A percentile compares a stretch with the other conserved stretches of the same genome.
Evolutionary conservation across 1,140 invertebrate species (phyloP).

Genomic region (Cheumatopsyche charites): DNA sequence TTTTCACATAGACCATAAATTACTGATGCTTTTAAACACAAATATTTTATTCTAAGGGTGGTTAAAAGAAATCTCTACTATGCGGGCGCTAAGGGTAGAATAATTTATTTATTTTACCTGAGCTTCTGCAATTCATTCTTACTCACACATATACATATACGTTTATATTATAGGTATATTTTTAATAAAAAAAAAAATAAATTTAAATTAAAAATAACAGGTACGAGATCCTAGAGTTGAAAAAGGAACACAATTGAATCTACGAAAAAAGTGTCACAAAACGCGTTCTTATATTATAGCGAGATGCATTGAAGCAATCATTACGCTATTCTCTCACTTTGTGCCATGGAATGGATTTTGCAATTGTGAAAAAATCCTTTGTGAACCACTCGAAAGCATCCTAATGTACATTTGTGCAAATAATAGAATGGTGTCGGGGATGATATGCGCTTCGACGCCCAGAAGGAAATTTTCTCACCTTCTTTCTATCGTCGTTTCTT

Average conservation of each 20-base stretch:
- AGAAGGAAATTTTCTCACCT: conserved; percentile 21
- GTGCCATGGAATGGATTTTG: conserved; percentile 8
- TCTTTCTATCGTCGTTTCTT: background rate
- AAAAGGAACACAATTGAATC: no score
- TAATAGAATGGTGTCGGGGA: conserved; percentile 16
- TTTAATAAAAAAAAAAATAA: background rate
- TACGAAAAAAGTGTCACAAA: no score
- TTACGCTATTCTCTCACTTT: conserved; percentile 15
- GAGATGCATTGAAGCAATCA: conserved; percentile 21
- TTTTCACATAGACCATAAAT: conserved; percentile 40
- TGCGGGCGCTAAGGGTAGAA: conserved; percentile 36
- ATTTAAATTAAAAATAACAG: no score
- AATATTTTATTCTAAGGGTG: conserved; percentile 45
- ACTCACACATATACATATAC: background rate
- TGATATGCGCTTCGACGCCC: conserved; percentile 27
- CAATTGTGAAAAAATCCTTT: conserved; percentile 19
- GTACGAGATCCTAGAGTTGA: no score
- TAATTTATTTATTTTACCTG: conserved; percentile 47
- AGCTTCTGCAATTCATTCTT: conserved; percentile 19
- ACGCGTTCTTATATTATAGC: no score
- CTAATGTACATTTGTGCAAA: conserved; percentile 13
- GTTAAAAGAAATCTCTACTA: conserved; percentile 24
- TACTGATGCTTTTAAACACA: conserved; percentile 22
- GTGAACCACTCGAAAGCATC: conserved; percentile 10
- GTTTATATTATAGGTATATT: no score